Percentiles rank a stretch among this genome's conserved stretches.
Conservation (phyloP, 2,888 invertebrate genomes). For the Sphecodes monilicornis region DNA sequence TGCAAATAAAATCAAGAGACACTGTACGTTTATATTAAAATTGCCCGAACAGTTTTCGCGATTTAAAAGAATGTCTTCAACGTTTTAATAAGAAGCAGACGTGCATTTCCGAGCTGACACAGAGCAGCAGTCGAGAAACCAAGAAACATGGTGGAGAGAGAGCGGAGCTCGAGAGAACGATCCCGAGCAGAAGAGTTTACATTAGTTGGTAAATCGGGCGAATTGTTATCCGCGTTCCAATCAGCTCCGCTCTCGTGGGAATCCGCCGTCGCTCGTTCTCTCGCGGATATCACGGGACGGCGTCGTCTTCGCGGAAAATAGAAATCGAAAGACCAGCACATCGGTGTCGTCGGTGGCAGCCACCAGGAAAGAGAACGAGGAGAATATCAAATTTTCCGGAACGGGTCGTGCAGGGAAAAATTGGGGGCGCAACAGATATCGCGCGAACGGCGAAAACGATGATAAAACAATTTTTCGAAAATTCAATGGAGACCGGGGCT, state of each 20-base stretch:
- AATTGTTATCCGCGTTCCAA: not conserved
- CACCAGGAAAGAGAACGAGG: not conserved
- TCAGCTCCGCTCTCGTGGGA: not conserved
- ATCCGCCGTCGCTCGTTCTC: not conserved
- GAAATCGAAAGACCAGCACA: not conserved
- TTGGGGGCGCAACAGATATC: slow-evolving; percentile 45
- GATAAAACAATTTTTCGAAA: slow-evolving; percentile 61
- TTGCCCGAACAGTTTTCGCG: too few relatives aligned
- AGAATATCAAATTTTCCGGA: slow-evolving; percentile 35
- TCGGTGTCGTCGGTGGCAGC: not conserved
- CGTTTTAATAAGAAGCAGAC: not conserved
- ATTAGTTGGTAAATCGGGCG: not conserved
- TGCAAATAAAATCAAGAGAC: too few relatives aligned
- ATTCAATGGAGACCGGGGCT: slow-evolving; percentile 37
- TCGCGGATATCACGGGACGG: not conserved
- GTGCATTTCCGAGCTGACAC: not conserved
- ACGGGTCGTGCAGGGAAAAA: slow-evolving; percentile 28
- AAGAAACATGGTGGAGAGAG: too few relatives aligned
- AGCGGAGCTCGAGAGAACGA: not conserved
- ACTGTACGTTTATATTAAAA: too few relatives aligned
- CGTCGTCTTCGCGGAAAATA: slow-evolving; percentile 8
- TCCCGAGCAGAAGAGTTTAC: not conserved
- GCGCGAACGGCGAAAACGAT: slow-evolving; percentile 35
- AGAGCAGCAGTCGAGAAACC: not conserved
- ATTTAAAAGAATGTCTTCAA: not conserved